A percentile compares a stretch with the other conserved stretches of the same genome.
These are phyloP conservation scores for Alethe castanea DNA, from an alignment of 2,113 vertebrate species.

Conservation along the genomic window DNA sequence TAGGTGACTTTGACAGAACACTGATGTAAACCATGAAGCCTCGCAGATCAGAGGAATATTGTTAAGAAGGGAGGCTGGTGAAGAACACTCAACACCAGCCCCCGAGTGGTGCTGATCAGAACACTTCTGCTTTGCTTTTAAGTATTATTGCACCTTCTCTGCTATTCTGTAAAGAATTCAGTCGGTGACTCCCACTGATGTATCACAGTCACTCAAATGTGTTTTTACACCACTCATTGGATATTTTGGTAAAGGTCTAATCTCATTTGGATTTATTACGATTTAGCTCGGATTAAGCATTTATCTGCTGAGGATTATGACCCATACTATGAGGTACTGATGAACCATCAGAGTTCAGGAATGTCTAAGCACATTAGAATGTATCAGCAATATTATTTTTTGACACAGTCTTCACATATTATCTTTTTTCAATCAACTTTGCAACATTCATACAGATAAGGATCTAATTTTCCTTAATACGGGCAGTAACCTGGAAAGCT, in stretches of 20 bases:
- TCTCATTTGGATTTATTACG: constrained; percentile 65
- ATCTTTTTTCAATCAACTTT: constrained; percentile 38
- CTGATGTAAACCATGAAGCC: constrained; percentile 15
- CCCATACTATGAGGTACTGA: constrained; percentile 4
- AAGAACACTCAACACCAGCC: not conserved
- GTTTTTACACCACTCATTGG: not conserved
- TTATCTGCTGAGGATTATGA: constrained; percentile 63
- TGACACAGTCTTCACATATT: constrained; percentile 26
- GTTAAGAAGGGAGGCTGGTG: constrained; percentile 7
- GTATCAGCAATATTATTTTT: constrained; percentile 43
- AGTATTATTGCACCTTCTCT: constrained; percentile 11
- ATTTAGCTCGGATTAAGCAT: constrained; percentile 60
- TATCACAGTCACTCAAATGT: not conserved
- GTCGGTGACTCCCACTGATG: not conserved
- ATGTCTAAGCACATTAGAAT: constrained; percentile 32
- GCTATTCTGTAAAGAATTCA: not conserved
- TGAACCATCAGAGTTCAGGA: not conserved
- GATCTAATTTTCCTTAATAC: constrained; percentile 42
- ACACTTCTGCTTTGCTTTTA: constrained; percentile 14
- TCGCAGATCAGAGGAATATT: not conserved
- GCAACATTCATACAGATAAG: constrained; percentile 1
- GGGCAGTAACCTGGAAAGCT: constrained; percentile 28
- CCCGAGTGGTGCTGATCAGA: not conserved
- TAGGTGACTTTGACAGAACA: constrained; percentile 35
- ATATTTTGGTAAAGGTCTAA: constrained; percentile 46